Evolutionary conservation across 2,113 vertebrate genomes (phyloP).

Genomic region (Eudyptes chrysolophus): DNA sequence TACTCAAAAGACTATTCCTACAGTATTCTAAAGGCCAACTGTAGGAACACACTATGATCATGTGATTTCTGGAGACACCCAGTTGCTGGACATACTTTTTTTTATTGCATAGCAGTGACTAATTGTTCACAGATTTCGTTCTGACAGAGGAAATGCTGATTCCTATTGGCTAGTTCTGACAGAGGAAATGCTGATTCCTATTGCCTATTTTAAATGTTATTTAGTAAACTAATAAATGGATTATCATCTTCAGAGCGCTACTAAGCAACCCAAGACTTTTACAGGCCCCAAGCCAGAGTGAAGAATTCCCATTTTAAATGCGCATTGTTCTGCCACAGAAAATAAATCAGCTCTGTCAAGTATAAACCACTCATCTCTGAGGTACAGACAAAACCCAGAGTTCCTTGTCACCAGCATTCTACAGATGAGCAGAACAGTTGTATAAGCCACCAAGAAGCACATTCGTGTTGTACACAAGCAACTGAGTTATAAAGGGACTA

Average conservation of each 20-base stretch:
- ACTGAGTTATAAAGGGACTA: not conserved
- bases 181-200: no score
- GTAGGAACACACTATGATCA: not conserved
- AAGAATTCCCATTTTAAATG: not conserved
- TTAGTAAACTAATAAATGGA: not conserved
- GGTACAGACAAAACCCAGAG: not conserved
- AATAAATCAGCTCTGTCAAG: not conserved
- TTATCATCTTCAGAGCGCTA: not conserved
- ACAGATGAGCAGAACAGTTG: not conserved
- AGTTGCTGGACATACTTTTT: not conserved
- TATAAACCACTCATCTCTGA: not conserved
- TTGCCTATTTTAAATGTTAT: not conserved
- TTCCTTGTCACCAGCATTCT: not conserved
- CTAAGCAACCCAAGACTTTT: not conserved
- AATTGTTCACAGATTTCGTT: not conserved
- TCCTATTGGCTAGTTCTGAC: no score
- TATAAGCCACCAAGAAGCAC: not conserved
- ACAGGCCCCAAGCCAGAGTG: not conserved
- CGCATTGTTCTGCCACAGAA: not conserved
- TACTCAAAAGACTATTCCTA: not conserved
- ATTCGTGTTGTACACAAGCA: accelerated
- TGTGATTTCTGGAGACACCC: not conserved
- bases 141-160: not conserved
- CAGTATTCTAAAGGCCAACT: not conserved
- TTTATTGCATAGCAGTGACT: not conserved